Conservation (phyloP, 2,113 vertebrate genomes). For the Coracopsis vasa region DNA sequence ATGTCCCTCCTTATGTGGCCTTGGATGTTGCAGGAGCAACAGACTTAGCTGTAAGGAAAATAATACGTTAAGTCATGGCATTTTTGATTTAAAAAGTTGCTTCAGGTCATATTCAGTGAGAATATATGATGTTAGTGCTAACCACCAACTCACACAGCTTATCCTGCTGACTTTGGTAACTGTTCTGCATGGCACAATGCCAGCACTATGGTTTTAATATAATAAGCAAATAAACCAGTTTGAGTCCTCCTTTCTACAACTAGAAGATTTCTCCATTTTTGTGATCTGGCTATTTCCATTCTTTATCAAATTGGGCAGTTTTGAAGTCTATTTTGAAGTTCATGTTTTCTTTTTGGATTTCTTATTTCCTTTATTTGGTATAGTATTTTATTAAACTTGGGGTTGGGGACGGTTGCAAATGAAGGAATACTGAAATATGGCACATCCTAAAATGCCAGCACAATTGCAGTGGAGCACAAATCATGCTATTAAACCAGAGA, state of each 20-base stretch:
- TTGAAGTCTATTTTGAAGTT: not conserved
- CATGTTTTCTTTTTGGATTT: not conserved
- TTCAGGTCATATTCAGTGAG: not conserved
- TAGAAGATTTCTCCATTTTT: not conserved
- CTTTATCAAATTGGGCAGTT: not conserved
- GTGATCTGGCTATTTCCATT: not conserved
- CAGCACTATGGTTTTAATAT: not conserved
- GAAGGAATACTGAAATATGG: not conserved
- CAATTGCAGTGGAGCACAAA: not conserved
- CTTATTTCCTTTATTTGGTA: not conserved
- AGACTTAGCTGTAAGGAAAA: not conserved
- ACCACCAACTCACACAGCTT: not conserved
- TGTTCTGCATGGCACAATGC: not conserved
- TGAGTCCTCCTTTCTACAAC: not conserved
- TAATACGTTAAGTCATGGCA: rapidly evolving
- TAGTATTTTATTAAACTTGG: not conserved
- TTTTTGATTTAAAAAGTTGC: not conserved
- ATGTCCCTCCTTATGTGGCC: not conserved
- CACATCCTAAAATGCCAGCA: not conserved
- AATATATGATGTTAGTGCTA: not conserved
- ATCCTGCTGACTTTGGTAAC: not conserved
- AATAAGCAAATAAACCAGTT: not conserved
- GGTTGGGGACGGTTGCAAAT: rapidly evolving
- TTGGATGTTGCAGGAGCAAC: not conserved
- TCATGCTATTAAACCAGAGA: rapidly evolving